Conservation (phyloP, 2,797 vertebrate genomes). For the Moxostoma hubbsi region DNA sequence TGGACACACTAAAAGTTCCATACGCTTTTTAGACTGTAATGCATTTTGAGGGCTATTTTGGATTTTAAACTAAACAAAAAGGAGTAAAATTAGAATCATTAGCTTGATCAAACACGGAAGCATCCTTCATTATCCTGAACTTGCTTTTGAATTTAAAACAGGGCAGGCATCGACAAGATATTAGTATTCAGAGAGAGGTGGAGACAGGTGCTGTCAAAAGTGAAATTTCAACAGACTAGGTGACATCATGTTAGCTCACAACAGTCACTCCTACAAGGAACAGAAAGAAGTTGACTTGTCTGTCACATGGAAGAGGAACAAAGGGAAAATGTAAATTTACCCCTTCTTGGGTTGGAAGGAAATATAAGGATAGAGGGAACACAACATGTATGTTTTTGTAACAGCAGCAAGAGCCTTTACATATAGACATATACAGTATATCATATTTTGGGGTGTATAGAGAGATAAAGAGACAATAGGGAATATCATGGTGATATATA, state of each 20-base stretch:
- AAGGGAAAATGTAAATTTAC: slow-evolving; percentile 36
- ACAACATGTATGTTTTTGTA: neutral
- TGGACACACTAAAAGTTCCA: neutral
- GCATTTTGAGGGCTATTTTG: slow-evolving; percentile 11
- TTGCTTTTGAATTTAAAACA: slow-evolving; percentile 41
- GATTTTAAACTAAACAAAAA: slow-evolving; percentile 10
- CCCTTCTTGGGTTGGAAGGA: slow-evolving; percentile 23
- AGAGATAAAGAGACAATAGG: too few relatives aligned
- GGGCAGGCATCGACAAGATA: slow-evolving; percentile 24
- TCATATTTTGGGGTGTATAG: too few relatives aligned
- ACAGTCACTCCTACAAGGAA: slow-evolving; percentile 8
- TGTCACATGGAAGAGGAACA: slow-evolving; percentile 9
- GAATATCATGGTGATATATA: too few relatives aligned
- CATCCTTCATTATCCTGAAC: slow-evolving; percentile 31
- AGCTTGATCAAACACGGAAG: slow-evolving; percentile 51
- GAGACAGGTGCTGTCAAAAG: slow-evolving; percentile 23
- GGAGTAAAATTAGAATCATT: slow-evolving; percentile 42
- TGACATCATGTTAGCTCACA: neutral
- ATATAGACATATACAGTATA: too few relatives aligned
- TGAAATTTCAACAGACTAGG: slow-evolving; percentile 41
- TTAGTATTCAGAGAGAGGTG: slow-evolving; percentile 35
- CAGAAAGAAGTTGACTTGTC: slow-evolving; percentile 24
- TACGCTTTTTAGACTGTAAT: slow-evolving; percentile 16
- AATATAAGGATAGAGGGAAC: slow-evolving; percentile 9
- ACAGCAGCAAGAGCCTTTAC: neutral